These are phyloP conservation scores for Myotis davidii DNA, from an alignment of 2,113 vertebrate genomes.

Conservation along the genomic window DNA sequence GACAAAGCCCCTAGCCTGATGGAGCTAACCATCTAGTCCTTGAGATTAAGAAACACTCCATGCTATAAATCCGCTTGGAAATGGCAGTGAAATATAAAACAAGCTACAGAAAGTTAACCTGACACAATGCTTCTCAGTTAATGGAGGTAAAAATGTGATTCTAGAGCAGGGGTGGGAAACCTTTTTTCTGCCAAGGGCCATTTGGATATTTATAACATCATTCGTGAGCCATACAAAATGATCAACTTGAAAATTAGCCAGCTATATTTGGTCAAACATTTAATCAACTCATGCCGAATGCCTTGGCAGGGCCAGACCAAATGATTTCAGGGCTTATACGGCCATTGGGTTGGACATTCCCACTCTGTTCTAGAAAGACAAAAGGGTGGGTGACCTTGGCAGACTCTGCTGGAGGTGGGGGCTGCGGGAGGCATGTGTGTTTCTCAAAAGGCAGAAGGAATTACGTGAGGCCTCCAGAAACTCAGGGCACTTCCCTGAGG, in stretches of 20 bases:
- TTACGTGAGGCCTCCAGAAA: background rate
- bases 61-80: background rate
- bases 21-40: background rate
- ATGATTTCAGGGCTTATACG: too few species aligned
- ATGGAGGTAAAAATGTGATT: fast-evolving
- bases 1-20: background rate
- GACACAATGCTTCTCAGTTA: background rate
- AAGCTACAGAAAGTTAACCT: background rate
- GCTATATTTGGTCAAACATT: too few species aligned
- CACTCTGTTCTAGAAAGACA: background rate
- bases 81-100: background rate
- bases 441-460: slow-evolving; percentile 22
- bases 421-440: background rate
- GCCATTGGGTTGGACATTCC: too few species aligned
- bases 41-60: background rate
- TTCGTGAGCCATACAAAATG: too few species aligned
- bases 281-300: too few species aligned
- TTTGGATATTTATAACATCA: too few species aligned
- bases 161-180: background rate
- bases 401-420: background rate
- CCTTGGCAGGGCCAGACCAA: too few species aligned
- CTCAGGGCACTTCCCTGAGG: background rate
- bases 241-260: too few species aligned
- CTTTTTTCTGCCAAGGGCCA: too few species aligned
- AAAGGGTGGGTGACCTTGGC: background rate